Percentiles rank a stretch among this genome's conserved stretches.
These are phyloP conservation scores for Aphaenogaster rudis DNA, from an alignment of 1,140 invertebrate species.

Conservation along the genomic window DNA sequence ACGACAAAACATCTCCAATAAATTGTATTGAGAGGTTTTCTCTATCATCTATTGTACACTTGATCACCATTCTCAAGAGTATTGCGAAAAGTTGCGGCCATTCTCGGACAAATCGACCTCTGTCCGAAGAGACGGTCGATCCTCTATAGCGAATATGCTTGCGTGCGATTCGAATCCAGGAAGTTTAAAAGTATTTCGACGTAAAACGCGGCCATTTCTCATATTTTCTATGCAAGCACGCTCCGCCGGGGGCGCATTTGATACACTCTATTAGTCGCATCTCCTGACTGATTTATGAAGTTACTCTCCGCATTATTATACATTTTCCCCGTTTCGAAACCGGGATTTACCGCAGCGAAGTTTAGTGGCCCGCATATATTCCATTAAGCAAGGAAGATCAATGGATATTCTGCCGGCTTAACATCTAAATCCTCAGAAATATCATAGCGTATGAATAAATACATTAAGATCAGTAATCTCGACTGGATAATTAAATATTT, in stretches of 20 bases:
- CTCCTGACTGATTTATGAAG: slow-evolving; percentile 82
- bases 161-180: slow-evolving; percentile 79
- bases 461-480: not conserved
- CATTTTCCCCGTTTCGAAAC: slow-evolving; percentile 69
- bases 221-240: slow-evolving; percentile 81
- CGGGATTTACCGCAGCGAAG: slow-evolving; percentile 57
- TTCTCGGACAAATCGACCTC: slow-evolving; percentile 74
- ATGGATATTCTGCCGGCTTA: slow-evolving; percentile 63
- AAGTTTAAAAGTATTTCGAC: slow-evolving; percentile 86
- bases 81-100: slow-evolving; percentile 75
- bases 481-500: not conserved
- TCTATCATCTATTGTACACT: slow-evolving; percentile 57
- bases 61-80: slow-evolving; percentile 71
- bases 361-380: slow-evolving; percentile 53
- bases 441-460: slow-evolving; percentile 19
- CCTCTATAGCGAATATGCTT: slow-evolving; percentile 77
- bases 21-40: slow-evolving; percentile 61
- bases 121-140: slow-evolving; percentile 66
- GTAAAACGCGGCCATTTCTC: slow-evolving; percentile 83
- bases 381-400: slow-evolving; percentile 66
- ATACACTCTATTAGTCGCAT: slow-evolving; percentile 85
- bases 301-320: slow-evolving; percentile 73
- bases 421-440: slow-evolving; percentile 55
- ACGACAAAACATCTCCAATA: slow-evolving; percentile 61
- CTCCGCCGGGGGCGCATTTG: slow-evolving; percentile 80